Evolutionary conservation across 1,140 invertebrate genomes (phyloP), one percentile per base, ranked within the genome.

Genomic region (Thalassaphorura encarpata): DNA sequence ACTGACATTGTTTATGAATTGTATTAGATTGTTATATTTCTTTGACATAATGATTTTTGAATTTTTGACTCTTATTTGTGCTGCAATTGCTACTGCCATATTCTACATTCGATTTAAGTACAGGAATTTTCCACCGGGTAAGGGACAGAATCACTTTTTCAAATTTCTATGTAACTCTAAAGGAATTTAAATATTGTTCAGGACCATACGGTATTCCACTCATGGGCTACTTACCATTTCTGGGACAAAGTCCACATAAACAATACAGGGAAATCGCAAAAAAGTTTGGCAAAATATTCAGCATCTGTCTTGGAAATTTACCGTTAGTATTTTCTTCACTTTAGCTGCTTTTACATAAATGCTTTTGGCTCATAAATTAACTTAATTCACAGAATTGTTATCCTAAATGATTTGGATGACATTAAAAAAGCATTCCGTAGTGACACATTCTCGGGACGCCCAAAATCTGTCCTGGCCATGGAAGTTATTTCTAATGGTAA

Each of bases 361-460:
- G 13, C 24, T 4, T 48, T 6, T 18, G 26, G 15, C 26, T 13
- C 24, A 27, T 15, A 26, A 8, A 26, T 48, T 3, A 27, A 21
- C n/a, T 19, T 39, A n/a, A 5, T 43, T 23, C 41, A 26, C 26
- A 56, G 59, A 5, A 81, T 86, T 3, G 82, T 92, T 8, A 83
- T 92, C 4, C 72, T 93, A 53, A 88, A 83, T 72, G 88, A 92
- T 72, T 83, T 87, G 67, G 80, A 82, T 62, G 73, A 83, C 63
- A 89, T 93, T 58, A 75, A 85, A 51, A 84, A 91, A 66, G 80
- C 85, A 19, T 92, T 93, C 69, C 75, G 82, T 0, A 78, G 79
- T 18, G 84, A 87, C 63, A 87, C 89, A 64, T 89, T 92, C 72
- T 85, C 83, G 58, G 87, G 84, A 26, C 77, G 88, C 49, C 89